Evolutionary conservation across 2,113 vertebrate species (phyloP).

Genomic region (Neopipo cinnamomea): DNA sequence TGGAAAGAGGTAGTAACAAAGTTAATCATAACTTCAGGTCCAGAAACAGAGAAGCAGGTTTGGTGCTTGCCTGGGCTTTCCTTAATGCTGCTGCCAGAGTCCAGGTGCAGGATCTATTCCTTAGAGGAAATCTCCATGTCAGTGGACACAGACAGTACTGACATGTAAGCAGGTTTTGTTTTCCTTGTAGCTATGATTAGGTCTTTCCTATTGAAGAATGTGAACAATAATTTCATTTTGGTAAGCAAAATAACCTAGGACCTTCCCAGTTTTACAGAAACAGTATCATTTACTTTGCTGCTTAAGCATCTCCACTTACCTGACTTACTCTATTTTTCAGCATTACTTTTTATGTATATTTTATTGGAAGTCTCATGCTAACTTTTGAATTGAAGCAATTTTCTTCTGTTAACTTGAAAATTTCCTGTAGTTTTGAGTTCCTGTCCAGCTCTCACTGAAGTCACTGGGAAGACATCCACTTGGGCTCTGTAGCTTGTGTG

Average conservation of each 20-base stretch:
- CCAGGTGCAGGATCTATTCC: not conserved
- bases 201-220: not conserved
- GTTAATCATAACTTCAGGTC: not conserved
- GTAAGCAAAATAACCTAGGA: not conserved
- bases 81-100: not conserved
- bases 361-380: conserved; percentile 3
- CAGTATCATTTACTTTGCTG: not conserved
- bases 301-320: not conserved
- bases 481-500: not conserved
- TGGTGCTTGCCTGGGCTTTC: not conserved
- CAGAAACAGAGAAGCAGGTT: not conserved
- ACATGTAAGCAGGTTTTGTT: not conserved
- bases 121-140: not conserved
- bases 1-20: not conserved
- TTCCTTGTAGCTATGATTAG: not conserved
- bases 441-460: not conserved
- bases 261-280: not conserved
- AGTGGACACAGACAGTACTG: not conserved
- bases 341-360: not conserved
- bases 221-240: not conserved
- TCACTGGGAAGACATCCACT: not conserved
- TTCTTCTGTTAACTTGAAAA: conserved; percentile 32
- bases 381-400: conserved; percentile 36
- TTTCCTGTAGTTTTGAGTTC: conserved; percentile 18
- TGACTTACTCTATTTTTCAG: not conserved